These are phyloP conservation scores for Sander vitreus DNA, from an alignment of 2,113 vertebrate species.

Conservation along the genomic window DNA sequence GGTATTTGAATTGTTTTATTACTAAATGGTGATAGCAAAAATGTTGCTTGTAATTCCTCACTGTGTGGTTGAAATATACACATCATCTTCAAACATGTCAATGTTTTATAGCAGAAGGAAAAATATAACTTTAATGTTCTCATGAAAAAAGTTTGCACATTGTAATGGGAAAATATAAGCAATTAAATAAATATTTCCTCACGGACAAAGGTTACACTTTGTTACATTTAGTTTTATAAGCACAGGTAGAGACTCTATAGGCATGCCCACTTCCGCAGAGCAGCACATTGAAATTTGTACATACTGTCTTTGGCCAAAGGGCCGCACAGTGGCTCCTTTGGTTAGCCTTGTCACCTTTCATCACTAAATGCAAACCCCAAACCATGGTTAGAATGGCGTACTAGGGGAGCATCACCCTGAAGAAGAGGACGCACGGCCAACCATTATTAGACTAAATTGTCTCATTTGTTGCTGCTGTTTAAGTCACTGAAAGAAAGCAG, in stretches of 20 bases:
- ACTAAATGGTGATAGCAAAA: background rate
- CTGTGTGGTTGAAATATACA: constrained; percentile 12
- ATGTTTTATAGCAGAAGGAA: background rate
- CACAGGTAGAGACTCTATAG: background rate
- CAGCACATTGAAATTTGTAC: background rate
- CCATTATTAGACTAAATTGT: background rate
- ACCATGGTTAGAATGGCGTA: background rate
- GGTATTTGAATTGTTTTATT: constrained; percentile 49
- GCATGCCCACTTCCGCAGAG: background rate
- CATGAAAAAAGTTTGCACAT: background rate
- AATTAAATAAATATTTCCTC: background rate
- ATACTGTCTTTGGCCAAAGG: background rate
- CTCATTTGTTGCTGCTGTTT: background rate
- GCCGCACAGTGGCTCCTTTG: background rate
- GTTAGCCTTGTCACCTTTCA: constrained; percentile 8
- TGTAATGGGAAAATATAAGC: background rate
- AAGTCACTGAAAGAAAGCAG: background rate
- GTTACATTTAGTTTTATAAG: background rate
- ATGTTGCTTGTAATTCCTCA: constrained; percentile 23
- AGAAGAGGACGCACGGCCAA: background rate
- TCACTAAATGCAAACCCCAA: background rate
- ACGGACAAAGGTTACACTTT: background rate
- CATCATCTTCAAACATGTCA: constrained; percentile 6
- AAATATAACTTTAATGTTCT: constrained; percentile 11
- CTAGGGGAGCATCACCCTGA: background rate